Evolutionary conservation across 92 coral and sea anemone genomes (phyloP), one percentile per base, ranked within the genome.

Genomic region (Micromussa lordhowensis): DNA sequence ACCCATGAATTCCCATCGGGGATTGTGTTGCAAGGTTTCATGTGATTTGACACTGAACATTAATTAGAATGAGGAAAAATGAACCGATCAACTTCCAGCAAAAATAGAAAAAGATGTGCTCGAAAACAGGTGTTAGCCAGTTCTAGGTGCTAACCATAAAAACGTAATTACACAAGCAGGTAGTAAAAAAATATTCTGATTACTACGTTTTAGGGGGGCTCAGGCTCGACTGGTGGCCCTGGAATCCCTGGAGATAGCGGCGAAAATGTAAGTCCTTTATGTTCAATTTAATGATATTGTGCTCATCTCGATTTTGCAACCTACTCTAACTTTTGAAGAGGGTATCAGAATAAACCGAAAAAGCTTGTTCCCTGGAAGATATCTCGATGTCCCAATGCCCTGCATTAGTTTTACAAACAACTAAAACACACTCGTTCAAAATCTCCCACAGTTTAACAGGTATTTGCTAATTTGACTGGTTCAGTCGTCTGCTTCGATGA

Each of bases 181-280:
- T 6, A 7, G 48, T 44, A 7, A 44, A 44, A 44, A 4, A 40
- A 40, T 40, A 7, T 44, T 44, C 51, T 44, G 8, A 44, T 44
- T 44, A 44, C 51, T 8, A 22, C 10, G 28, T 75, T 61, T 58
- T 19, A 85, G 88, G 88, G 88, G 1, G 82, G 63, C 49, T 28
- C 82, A 24, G 88, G 88, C 24, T 64, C 61, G 29, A 73, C 66
- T 22, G 88, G 88, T 76, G 34, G 11, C 10, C 53, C 82, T 61
- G 88, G 88, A 0, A 76, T 4, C n/a, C 88, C 88, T 22, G 88
- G 82, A 77, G 82, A 85, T 12, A 77, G 68, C 53, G 88, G 88
- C 7, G 88, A 63, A 6, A 13, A 1, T 21, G 88, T 85, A 75
- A 31, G 68, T 61, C 24, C n/a, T n/a, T n/a, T n/a, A n/a, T n/a